Base-by-base conservation (phyloP, 2,797 vertebrate species). In the Simalia tracyae region DNA sequence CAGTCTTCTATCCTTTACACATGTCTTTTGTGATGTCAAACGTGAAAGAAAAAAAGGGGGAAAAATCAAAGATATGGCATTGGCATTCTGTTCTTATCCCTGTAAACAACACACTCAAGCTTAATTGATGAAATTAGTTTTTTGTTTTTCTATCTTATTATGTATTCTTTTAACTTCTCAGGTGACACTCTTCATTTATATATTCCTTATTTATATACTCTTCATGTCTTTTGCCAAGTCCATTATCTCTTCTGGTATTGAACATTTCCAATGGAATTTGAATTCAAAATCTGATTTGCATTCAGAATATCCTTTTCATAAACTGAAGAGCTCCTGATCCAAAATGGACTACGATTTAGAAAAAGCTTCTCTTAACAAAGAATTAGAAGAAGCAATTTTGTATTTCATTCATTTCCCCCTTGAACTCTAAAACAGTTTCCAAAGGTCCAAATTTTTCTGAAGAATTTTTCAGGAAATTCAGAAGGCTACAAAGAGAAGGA, bases 241-340 rank as follows among this genome's bases (percentile, higher is more conserved):
- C 76, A 5, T n/a, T 92, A 1, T 64, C 15, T 66, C 36, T 94
- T 3, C 0, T 92, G 0, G 0, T 26, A 31, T 0, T 57, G 54
- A 94, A 91, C 0, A 60, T 93, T 95, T 94, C 92, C 36, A 92
- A 89, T 57, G 46, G 19, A 46, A 89, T 87, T 94, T 59, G 15
- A 31, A 90, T 50, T 19, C 84, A 61, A 85, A 12, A 1, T 89
- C 5, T 5, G 46, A 42, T 28, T 91, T 92, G 50, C 61, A 15
- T 90, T n/a, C 88, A 56, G 31, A 46, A 1, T 89, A 31, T 92
- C 92, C 17, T 92, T 22, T 54, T n/a, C 24, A 59, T 24, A 46
- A 90, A 64, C 6, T 14, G 26, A 86, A 46, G 31, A 12, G 6
- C 7, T 76, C n/a, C 88, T 72, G 64, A 24, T 72, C 31, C 42